phyloP scores from a whole-genome alignment of 2,797 vertebrate genomes.

The Galaxias olidus region DNA sequence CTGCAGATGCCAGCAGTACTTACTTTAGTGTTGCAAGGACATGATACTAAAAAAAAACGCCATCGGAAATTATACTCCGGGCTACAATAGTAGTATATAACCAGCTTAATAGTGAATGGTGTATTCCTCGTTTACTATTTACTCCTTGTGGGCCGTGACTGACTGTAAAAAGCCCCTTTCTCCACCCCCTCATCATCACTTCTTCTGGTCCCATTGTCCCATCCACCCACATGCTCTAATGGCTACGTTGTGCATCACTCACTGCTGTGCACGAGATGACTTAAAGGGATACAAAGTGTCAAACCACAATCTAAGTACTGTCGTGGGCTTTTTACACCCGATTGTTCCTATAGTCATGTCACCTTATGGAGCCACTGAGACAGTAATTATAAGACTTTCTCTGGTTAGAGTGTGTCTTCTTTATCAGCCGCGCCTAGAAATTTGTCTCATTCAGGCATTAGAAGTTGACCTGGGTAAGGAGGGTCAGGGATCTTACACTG shows the following conservation, averaged over 20 bases:
- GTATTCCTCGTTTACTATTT: constrained; percentile 13
- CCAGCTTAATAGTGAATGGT: too few relatives aligned
- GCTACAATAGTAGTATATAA: too few relatives aligned
- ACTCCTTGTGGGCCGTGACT: constrained; percentile 33
- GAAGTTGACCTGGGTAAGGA: too few relatives aligned
- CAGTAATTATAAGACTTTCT: too few relatives aligned
- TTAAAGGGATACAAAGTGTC: neutral
- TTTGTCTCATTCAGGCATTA: too few relatives aligned
- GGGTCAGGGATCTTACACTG: neutral
- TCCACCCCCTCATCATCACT: constrained; percentile 43
- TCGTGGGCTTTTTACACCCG: neutral
- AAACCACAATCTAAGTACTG: neutral
- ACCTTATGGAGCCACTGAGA: too few relatives aligned
- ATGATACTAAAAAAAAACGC: constrained; percentile 25
- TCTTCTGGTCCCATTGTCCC: neutral
- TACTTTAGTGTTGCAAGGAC: too few relatives aligned
- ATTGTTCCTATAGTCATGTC: neutral
- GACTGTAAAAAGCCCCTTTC: constrained; percentile 55
- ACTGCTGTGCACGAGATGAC: neutral
- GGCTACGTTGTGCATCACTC: neutral
- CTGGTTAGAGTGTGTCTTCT: too few relatives aligned
- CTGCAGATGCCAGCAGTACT: constrained; percentile 3
- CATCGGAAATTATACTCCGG: too few relatives aligned
- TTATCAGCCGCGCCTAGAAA: too few relatives aligned
- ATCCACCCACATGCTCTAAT: constrained; percentile 9